Base-by-base conservation (phyloP, 2,797 vertebrate genomes). In the Tokudaia muenninki region DNA sequence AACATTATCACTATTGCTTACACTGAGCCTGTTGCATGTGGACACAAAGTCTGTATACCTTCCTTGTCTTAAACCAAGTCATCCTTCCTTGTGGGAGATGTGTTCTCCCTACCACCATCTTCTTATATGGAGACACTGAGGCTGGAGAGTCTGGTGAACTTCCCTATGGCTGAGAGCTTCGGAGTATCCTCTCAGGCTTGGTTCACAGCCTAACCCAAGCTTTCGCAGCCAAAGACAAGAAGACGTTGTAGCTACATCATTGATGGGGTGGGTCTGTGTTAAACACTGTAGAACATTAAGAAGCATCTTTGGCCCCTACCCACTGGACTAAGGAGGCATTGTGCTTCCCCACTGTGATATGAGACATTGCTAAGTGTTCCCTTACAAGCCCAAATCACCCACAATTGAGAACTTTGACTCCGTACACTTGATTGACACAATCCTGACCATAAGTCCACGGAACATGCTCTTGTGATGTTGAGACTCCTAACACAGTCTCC, bases 391-490 rank as follows among this genome's bases (percentile, higher is more conserved):
- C 37, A 67, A 75, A 37, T 37, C n/a, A 9, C 13, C 9, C 22
- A 11, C 31, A 37, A 22, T 16, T 47, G 67, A 81, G 22, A 86
- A 7, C 31, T 26, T 61, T 16, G 1, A 4, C 2, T 82, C 22
- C 34, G 9, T 7, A 10, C 9, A 1, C n/a, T 81, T 41, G n/a
- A 50, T 6, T 34, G 37, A 14, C 2, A 2, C 8, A 1, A 29
- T 4, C 37, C 19, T 75, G 47, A 13, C n/a, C 10, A 0, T 21
- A 6, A n/a, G 41, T 29, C 63, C 0, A 26, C 67, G 16, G 21
- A 10, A 52, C 6, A 3, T 8, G 29, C 14, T 41, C 17, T 50
- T 16, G 50, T 55, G 11, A 9, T 41, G 8, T 0, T 10, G 47
- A 17, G 1, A 6, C 8, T 24, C n/a, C 55, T 74, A 52, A 26